Evolutionary conservation across 2,113 vertebrate species (phyloP).

Genomic region (Platichthys flesus): DNA sequence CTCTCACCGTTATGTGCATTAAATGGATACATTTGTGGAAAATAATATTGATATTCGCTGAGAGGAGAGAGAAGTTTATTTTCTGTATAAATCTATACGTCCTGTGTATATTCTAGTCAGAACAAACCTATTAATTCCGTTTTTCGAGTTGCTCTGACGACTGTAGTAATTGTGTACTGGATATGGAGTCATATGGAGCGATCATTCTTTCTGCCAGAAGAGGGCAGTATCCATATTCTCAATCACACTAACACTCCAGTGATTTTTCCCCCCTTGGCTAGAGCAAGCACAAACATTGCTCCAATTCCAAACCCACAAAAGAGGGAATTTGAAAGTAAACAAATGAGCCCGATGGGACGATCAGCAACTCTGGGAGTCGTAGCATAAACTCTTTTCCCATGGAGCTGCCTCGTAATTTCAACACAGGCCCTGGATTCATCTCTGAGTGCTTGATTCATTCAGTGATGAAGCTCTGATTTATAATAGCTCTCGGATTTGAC

Average conservation of each 20-base stretch:
- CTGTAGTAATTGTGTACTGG: slow-evolving; percentile 25
- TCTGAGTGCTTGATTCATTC: slow-evolving; percentile 48
- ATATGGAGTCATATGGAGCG: slow-evolving; percentile 13
- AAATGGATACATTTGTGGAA: background rate
- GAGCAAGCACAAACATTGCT: slow-evolving; percentile 64
- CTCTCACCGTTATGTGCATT: background rate
- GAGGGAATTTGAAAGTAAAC: slow-evolving; percentile 78
- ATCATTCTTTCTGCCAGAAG: slow-evolving; percentile 70
- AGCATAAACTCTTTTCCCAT: slow-evolving; percentile 70
- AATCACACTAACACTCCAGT: slow-evolving; percentile 59
- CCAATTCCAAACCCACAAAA: slow-evolving; percentile 75
- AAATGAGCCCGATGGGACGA: slow-evolving; percentile 74
- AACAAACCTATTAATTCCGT: background rate
- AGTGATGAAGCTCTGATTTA: slow-evolving; percentile 55
- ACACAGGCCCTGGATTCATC: slow-evolving; percentile 53
- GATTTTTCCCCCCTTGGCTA: slow-evolving; percentile 48
- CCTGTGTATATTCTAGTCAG: background rate
- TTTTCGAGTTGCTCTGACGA: slow-evolving; percentile 1
- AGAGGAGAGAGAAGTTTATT: background rate
- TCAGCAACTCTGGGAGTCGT: slow-evolving; percentile 61
- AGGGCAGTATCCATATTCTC: slow-evolving; percentile 80
- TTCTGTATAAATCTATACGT: background rate
- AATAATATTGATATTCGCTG: background rate
- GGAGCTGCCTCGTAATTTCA: slow-evolving; percentile 62
- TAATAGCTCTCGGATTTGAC: slow-evolving; percentile 31